Evolutionary conservation across 2,797 vertebrate genomes (phyloP), one percentile per base, ranked within the genome.

Genomic region (Syndactyla subalaris): DNA sequence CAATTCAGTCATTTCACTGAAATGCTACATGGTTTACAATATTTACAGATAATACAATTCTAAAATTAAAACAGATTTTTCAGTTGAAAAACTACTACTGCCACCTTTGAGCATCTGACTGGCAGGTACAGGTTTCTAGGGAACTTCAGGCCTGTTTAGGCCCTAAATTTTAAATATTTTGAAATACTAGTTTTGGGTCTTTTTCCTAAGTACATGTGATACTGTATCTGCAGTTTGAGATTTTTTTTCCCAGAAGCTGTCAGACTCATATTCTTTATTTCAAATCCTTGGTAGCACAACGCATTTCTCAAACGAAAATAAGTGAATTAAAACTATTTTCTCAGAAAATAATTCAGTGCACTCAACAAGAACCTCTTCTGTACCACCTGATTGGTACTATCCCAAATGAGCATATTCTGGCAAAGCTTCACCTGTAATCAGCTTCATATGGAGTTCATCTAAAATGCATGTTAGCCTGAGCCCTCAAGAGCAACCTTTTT

Each of bases 181-280:
- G 3, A 57, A 76, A 59, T 10, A 45, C 4, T 34, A 41, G 6
- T 46, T 3, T 45, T 45, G 9, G 12, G 5, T 3, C 1, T 38
- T 34, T 41, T 81, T 36, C 16, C 27, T 14, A 76, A 70, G n/a
- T 67, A 29, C 12, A 49, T 0, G 0, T 0, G 1, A 24, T 27
- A 75, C 7, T n/a, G 29, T 23, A 41, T 36, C 27, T 49, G 19
- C 29, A 87, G 5, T 32, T 22, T 62, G 14, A 82, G 16, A 8
- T 19, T 1, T 29, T 32, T 32, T 59, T 32, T n/a, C 21, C 43
- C 80, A 20, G 3, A 62, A 12, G 12, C 1, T 63, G 29, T 62
- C 54, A 72, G 39, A 89, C 57, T 26, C 17, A 27, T 6, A 73
- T 24, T 82, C 19, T 20, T n/a, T 45, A 43, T 57, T 84, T 80